Conservation (phyloP, 2,113 vertebrate species). For the Colius striatus region DNA sequence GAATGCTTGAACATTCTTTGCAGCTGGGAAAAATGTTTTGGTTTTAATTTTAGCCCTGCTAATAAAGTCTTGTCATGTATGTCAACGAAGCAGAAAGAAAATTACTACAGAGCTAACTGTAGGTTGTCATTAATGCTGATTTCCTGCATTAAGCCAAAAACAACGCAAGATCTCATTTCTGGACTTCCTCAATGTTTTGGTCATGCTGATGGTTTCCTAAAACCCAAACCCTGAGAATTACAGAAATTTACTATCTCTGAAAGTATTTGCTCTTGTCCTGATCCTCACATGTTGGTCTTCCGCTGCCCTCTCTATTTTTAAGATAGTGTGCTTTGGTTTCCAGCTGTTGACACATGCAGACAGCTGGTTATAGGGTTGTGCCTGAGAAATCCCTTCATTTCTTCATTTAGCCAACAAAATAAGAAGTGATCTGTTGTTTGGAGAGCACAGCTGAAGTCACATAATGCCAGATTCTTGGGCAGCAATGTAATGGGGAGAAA, state of each 20-base stretch:
- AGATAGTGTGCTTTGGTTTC: neutral
- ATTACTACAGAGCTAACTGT: constrained; percentile 54
- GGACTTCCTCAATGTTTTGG: constrained; percentile 22
- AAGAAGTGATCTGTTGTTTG: constrained; percentile 26
- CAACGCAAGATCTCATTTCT: constrained; percentile 5
- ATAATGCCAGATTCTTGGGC: constrained; percentile 30
- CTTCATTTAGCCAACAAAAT: neutral
- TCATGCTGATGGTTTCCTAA: neutral
- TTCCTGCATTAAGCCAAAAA: constrained; percentile 33
- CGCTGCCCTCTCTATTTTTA: constrained; percentile 9
- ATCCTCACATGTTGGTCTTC: neutral
- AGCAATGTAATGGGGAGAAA: neutral
- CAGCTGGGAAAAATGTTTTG: constrained; percentile 23
- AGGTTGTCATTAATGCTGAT: constrained; percentile 65
- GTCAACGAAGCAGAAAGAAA: constrained; percentile 56
- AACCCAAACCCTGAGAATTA: neutral
- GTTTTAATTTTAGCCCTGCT: constrained; percentile 51
- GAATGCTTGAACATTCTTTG: neutral
- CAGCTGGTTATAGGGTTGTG: constrained; percentile 22
- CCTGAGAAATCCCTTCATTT: neutral
- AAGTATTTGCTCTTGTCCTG: neutral
- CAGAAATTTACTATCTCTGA: neutral
- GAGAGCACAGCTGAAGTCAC: constrained; percentile 51
- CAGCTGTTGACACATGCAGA: constrained; percentile 49
- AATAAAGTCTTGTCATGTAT: constrained; percentile 48